phyloP scores from a whole-genome alignment of 2,113 vertebrate genomes.

The Saguinus imperator region DNA sequence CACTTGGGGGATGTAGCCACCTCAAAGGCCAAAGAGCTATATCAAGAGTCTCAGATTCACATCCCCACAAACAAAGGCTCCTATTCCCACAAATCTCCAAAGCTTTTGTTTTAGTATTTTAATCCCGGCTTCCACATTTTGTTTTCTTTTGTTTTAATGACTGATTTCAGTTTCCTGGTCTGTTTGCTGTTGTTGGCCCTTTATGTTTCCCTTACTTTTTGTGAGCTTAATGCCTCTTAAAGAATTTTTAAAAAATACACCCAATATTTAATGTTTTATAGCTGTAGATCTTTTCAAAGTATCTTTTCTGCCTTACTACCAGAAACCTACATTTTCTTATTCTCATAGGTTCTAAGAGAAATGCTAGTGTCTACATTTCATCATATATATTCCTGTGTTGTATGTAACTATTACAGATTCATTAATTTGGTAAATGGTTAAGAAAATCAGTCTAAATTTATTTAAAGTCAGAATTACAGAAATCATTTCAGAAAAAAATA shows the following conservation, averaged over 20 bases:
- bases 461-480: constrained; percentile 17
- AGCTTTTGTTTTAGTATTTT: neutral
- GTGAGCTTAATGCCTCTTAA: neutral
- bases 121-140: neutral
- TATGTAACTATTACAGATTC: neutral
- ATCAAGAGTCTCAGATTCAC: neutral
- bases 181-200: neutral
- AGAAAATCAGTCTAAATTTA: neutral
- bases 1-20: neutral
- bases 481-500: neutral
- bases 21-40: neutral
- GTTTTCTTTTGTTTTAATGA: neutral
- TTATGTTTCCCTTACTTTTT: neutral
- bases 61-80: neutral
- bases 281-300: neutral
- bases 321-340: neutral
- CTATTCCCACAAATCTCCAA: neutral
- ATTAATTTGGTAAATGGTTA: neutral
- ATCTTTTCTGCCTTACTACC: neutral
- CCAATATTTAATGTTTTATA: neutral
- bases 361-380: neutral
- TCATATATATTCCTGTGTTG: neutral
- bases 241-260: neutral
- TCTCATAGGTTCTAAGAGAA: constrained; percentile 18
- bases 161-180: constrained; percentile 10